Base-by-base conservation (phyloP, 2,113 vertebrate species). In the Ictalurus punctatus region DNA sequence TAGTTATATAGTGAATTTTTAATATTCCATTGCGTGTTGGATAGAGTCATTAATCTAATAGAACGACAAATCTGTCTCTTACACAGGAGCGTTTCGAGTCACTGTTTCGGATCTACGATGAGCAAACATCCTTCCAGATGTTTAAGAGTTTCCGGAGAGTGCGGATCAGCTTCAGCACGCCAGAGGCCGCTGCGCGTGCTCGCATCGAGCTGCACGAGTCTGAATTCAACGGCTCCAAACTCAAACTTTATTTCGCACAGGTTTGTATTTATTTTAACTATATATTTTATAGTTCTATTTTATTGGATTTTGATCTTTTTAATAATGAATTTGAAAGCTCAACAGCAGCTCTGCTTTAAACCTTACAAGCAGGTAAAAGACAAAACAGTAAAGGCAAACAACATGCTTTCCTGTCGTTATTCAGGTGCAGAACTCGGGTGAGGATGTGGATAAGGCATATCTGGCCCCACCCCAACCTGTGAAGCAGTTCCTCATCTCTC, bases 401-500 rank as follows among this genome's bases (percentile, higher is more conserved):
- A 48, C 25, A 2, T 19, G 17, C 5, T 19, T 74, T 63, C 30
- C 17, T 67, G 21, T 73, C 27, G 21, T 74, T 58, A 40, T 9
- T 54, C 44, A 98, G 97, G 95, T 97, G 25, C 98, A 99, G 93
- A 95, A 96, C 37, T 95, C 97, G 0, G 92, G 94, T 0, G 97
- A 98, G 88, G 95, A 96, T 34, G 95, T 96, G 0, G 97, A 98
- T 91, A 99, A 98, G 84, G 95, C 97, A 0, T 99, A 97, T 91
- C 95, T 99, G 88, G 97, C 97, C 40, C 98, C 98, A 0, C 98
- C 98, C 0, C 96, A 97, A 67, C 98, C 98, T 0, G 94, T 93
- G 90, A 99, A 98, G 27, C 98, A 99, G 95, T 99, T 99, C 92
- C 97, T 99, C 92, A 99, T 99, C 89, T 99, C 98, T 0, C 98